These are phyloP conservation scores for Calameuta filiformis DNA, from an alignment of 2,888 invertebrate genomes.

Conservation along the genomic window DNA sequence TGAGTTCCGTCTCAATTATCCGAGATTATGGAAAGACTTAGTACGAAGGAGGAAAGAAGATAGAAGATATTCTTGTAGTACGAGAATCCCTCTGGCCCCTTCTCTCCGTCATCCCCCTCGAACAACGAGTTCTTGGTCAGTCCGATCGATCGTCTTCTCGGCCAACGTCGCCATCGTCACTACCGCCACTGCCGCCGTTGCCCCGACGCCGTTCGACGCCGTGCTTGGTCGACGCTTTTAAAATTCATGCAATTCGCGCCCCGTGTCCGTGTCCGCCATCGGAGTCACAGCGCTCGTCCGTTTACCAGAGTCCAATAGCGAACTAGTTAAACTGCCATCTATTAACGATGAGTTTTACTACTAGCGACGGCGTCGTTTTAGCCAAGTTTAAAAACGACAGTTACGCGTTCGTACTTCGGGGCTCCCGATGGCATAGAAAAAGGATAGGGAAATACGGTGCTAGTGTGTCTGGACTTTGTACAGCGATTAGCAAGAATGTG, in stretches of 20 bases:
- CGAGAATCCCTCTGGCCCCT: neutral
- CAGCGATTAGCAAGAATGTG: neutral
- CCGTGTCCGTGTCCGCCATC: conserved; percentile 15
- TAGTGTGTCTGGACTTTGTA: neutral
- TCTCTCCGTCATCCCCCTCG: neutral
- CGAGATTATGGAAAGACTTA: conserved; percentile 52
- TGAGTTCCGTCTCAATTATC: conserved; percentile 44
- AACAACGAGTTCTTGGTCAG: neutral
- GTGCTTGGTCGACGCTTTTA: conserved; percentile 7
- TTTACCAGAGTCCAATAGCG: neutral
- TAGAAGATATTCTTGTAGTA: neutral
- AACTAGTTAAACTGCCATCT: neutral
- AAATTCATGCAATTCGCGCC: conserved; percentile 8
- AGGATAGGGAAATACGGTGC: neutral
- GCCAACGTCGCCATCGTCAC: conserved; percentile 15
- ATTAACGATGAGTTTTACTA: neutral
- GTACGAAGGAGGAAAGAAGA: neutral
- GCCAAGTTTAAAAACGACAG: neutral
- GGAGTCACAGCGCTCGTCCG: neutral
- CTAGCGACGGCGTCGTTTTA: neutral
- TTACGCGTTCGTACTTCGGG: neutral
- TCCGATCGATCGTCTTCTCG: conserved; percentile 7
- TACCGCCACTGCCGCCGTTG: neutral
- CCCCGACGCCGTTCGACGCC: neutral
- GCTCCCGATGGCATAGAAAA: neutral